Evolutionary conservation across 2,888 invertebrate species (phyloP).

Genomic region (Acrocera orbiculus): DNA sequence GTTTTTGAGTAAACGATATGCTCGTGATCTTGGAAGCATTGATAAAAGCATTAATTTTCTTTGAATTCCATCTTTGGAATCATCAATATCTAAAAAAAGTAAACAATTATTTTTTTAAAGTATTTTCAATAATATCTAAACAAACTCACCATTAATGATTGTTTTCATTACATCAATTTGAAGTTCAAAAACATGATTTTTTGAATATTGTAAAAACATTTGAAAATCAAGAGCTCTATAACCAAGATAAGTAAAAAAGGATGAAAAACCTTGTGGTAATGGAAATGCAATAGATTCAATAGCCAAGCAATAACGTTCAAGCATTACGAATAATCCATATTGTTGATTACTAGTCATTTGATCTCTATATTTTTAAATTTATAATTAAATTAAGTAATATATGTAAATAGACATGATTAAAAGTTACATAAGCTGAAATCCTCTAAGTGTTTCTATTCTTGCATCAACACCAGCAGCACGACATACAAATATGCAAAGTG

Average conservation of each 20-base stretch:
- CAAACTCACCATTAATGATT: constrained; percentile 50
- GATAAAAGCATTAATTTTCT: constrained; percentile 57
- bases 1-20: constrained; percentile 55
- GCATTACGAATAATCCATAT: constrained; percentile 52
- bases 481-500: constrained; percentile 56
- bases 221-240: constrained; percentile 59
- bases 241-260: constrained; percentile 75
- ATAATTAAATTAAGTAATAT: neutral
- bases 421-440: constrained; percentile 60
- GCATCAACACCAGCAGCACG: constrained; percentile 50
- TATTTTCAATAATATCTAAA: neutral
- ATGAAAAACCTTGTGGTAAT: constrained; percentile 70
- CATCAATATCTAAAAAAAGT: constrained; percentile 31
- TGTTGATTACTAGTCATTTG: constrained; percentile 52
- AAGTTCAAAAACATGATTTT: constrained; percentile 65
- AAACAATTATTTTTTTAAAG: neutral
- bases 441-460: constrained; percentile 49
- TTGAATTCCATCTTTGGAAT: constrained; percentile 39
- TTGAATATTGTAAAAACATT: constrained; percentile 68
- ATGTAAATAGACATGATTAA: constrained; percentile 2
- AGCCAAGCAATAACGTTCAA: constrained; percentile 68
- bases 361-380: constrained; percentile 37
- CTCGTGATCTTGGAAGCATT: constrained; percentile 57
- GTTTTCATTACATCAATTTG: constrained; percentile 77
- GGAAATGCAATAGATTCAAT: constrained; percentile 66